Evolutionary conservation across 2,797 vertebrate genomes (phyloP), one percentile per base, ranked within the genome.

Genomic region (Florisuga fusca): DNA sequence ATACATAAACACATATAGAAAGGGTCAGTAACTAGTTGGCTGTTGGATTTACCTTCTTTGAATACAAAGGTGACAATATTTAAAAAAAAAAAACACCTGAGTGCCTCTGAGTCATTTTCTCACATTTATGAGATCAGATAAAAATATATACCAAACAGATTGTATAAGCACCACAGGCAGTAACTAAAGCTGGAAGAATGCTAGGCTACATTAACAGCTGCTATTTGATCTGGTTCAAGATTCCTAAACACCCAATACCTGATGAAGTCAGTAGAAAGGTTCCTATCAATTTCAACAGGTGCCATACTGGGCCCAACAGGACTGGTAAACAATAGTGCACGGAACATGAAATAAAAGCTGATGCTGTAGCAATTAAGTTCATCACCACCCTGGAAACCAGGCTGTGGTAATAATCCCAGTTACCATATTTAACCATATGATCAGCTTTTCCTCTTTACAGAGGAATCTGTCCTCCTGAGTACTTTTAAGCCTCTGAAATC

Each of bases 91-190:
- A 86, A 93, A 73, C 22, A 29, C 33, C 33, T 1, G 9, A 78
- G 27, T 78, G 77, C 79, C 81, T 95, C 83, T 95, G 95, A 96
- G 90, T 93, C 91, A 96, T 61, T 79, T 67, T 67, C 57, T 74
- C 79, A 76, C 41, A 27, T 88, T 45, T 48, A 72, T 46, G 87
- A 96, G 93, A 94, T 61, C 72, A 29, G 41, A 34, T 29, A 94
- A 90, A 94, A 93, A 87, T 90, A 94, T 58, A 73, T 36, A 88
- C 85, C 90, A 94, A 97, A 84, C 93, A 53, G 77, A 95, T 88
- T 95, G 83, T 78, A 84, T 88, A 94, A 96, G 88, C 91, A 96
- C 54, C 69, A 88, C 87, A 93, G 75, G 93, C 91, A 95, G 46
- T 63, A 83, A 90, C 59, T 77, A 89, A 62, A 77, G 81, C 88